Base-by-base conservation (phyloP, 2,113 vertebrate genomes). In the Callospermophilus lateralis region DNA sequence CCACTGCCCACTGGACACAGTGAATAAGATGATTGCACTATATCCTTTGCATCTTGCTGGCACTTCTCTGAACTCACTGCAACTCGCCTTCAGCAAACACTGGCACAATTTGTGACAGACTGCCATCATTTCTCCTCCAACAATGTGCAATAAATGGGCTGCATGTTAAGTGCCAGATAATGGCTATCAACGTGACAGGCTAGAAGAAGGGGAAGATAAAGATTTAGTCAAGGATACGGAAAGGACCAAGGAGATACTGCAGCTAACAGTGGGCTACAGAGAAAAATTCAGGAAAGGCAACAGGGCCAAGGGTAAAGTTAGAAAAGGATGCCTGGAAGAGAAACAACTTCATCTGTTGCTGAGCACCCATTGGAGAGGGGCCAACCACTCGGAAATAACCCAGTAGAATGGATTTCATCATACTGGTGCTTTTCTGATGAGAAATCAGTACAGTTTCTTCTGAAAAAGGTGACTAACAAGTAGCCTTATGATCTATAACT, bases 71-170 rank as follows among this genome's bases (percentile, higher is more conserved):
- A 92, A 84, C 42, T 72, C 92, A 58, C 32, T 28, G 67, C 84
- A 84, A 45, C 34, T 32, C 77, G 76, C 81, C 78, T 15, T 88
- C 28, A 17, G 87, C 73, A 88, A 92, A 90, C 67, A 55, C 53
- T 24, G 51, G 37, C 72, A 63, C n/a, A 58, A 77, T 65, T 45
- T 58, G 58, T 90, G 84, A 96, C n/a, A 39, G 39, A 95, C 0
- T 3, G 5, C n/a, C 79, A 0, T 0, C 16, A 32, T 45, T 68
- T 88, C 73, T 94, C 90, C 72, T 68, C 58, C 58, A 51, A 67
- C 48, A 90, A 58, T 2, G 17, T 30, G 72, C 24, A 63, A 81
- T 32, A 90, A 84, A 87, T 28, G 61, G n/a, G 58, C 12, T 0
- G 1, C 32, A 22, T 26, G 17, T 12, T 17, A 87, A 72, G 19